Base-by-base conservation (phyloP, 2,797 vertebrate species). In the Urophycis tenuis region DNA sequence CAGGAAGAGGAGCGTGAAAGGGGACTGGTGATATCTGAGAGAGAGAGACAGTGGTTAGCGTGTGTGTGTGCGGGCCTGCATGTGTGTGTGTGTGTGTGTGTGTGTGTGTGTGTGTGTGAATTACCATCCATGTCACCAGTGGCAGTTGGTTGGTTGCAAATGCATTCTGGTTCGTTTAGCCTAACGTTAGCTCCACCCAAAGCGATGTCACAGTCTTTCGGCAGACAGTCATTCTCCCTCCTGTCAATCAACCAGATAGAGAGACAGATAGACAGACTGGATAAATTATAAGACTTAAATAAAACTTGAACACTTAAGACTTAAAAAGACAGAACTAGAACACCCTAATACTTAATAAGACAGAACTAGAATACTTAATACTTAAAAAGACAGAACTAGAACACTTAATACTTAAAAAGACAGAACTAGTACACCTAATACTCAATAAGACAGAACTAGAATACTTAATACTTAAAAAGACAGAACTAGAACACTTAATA, bases 61-160 rank as follows among this genome's bases (percentile, higher is more conserved):
- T 71, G 69, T 67, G 69, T 71, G 32, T 33, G 69, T 29, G 69
- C 19, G 31, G 32, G 69, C 12, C 30, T 71, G 69, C 33, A 31
- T 67, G 69, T 71, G 25, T 67, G 60, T 9, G 22, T n/a, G 22
- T n/a, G n/a, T 67, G 60, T 67, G 60, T 49, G 30, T 71, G 69
- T 71, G 69, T 17, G 29, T 31, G 29, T 17, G 69, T 64, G 31
- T 22, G 31, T 34, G 53, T 15, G 74, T n/a, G 74, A 25, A 15
- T 31, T 71, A 33, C n/a, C 60, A 11, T 67, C 60, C 60, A 3
- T 67, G 3, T 0, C 75, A 75, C 77, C 79, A 72, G 87, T 84
- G 84, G 83, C 76, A 72, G 33, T 6, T 0, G 87, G 84, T 77
- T 88, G 87, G 25, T 14, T 76, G 0, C 25, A 41, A 45, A 88